Conservation (phyloP, 2,113 vertebrate genomes). For the Pangasianodon hypophthalmus region DNA sequence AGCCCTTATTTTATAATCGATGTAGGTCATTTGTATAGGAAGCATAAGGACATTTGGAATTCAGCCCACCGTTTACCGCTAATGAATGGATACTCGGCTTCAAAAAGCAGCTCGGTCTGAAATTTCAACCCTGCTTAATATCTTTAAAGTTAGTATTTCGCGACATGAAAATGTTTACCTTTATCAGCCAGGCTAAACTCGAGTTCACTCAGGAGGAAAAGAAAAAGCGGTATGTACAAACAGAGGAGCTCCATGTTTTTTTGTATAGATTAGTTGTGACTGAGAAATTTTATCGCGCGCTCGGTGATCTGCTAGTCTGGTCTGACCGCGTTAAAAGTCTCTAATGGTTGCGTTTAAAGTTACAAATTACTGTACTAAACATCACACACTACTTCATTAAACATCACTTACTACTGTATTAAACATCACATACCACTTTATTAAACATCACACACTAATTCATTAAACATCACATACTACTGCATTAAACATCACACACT, state of each 20-base stretch:
- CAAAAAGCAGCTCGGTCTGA: not conserved
- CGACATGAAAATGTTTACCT: not conserved
- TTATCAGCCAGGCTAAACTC: conserved; percentile 40
- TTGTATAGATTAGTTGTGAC: conserved; percentile 52
- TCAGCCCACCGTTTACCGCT: not conserved
- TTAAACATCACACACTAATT: not conserved
- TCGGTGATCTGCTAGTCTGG: conserved; percentile 61
- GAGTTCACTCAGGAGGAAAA: conserved; percentile 31
- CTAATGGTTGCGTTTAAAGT: not conserved
- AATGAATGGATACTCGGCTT: not conserved
- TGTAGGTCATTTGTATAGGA: not conserved
- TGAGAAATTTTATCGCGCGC: conserved; percentile 6
- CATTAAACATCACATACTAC: not conserved
- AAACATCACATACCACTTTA: not conserved
- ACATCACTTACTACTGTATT: not conserved
- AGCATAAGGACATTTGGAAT: not conserved
- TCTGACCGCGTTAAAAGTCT: conserved; percentile 43
- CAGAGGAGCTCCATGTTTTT: conserved; percentile 64
- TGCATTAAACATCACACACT: not conserved
- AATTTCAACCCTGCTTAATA: not conserved
- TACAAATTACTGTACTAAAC: not conserved
- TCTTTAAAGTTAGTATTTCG: not conserved
- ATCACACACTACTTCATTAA: not conserved
- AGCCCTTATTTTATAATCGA: not conserved
- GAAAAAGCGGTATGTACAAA: conserved; percentile 45